Conservation (phyloP, 2,113 vertebrate species). For the Conger conger region DNA sequence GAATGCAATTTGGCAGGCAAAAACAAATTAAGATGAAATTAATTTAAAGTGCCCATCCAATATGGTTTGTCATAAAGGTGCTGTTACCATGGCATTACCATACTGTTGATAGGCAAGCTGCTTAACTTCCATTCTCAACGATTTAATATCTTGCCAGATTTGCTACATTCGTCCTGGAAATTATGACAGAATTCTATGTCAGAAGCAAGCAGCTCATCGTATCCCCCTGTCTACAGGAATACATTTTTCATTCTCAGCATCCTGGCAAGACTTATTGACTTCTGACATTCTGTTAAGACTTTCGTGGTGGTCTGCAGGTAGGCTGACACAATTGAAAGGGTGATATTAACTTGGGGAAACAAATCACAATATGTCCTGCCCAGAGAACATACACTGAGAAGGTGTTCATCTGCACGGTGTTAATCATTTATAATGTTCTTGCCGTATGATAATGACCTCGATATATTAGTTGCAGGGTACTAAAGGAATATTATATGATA, state of each 20-base stretch:
- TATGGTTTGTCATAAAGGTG: background rate
- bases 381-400: too few relatives aligned
- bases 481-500: background rate
- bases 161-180: too few relatives aligned
- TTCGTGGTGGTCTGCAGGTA: background rate
- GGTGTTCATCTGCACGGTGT: too few relatives aligned
- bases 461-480: too few relatives aligned
- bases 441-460: background rate
- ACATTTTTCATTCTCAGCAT: background rate
- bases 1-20: background rate
- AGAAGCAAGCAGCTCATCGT: background rate
- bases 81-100: background rate
- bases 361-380: background rate
- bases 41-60: background rate
- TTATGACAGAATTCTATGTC: too few relatives aligned
- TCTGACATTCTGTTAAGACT: too few relatives aligned
- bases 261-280: too few relatives aligned
- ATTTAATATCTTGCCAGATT: too few relatives aligned
- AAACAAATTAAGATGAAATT: too few relatives aligned
- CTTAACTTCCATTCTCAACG: background rate
- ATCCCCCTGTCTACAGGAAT: background rate
- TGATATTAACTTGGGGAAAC: background rate
- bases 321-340: background rate
- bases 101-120: background rate
- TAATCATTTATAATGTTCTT: background rate